Base-by-base conservation (phyloP, 2,113 vertebrate species). In the Melospiza georgiana region DNA sequence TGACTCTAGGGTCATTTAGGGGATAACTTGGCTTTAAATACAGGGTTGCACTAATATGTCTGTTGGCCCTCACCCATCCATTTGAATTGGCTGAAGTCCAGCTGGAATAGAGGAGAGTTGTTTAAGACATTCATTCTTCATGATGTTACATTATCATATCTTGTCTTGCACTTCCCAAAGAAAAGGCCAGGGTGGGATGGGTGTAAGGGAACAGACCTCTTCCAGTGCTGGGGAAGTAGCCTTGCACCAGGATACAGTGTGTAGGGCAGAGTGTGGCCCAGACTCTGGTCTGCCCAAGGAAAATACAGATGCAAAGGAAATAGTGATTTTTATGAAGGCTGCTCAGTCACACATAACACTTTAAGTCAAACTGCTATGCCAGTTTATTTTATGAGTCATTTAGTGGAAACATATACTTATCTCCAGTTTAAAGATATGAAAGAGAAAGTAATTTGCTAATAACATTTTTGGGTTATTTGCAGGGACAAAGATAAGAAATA, bases 1-100 rank as follows among this genome's bases (percentile, higher is more conserved):
- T 95, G 91, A 95, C 94, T 93, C 59, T 28, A 85, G 93, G 93
- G 95, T 94, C 93, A 91, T 82, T 89, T 83, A 89, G 94, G 84
- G 91, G 84, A 93, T 96, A 96, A 89, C 86, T 92, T 66, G 91
- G 67, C 71, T 91, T 89, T 96, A 95, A 94, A 84, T 55, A 94
- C 62, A 68, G 62, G 63, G 43, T 82, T 95, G 78, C 67, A 71
- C 71, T 96, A 93, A 93, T 87, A 96, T 74, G 51, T 95, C 95
- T 97, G 93, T 73, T 95, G 91, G 93, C 91, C 78, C 89, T 91
- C 75, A 74, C 74, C 94, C 84, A 87, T 85, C 75, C 87, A 85
- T 93, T 93, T 96, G 75, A 87, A 84, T 82, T 96, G 89, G 93
- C 90, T 57, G 63, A 66, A 58, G 17, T 80, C 94, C 95, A 97